Conservation (phyloP, 1,140 invertebrate genomes). For the Prorops nasuta region DNA sequence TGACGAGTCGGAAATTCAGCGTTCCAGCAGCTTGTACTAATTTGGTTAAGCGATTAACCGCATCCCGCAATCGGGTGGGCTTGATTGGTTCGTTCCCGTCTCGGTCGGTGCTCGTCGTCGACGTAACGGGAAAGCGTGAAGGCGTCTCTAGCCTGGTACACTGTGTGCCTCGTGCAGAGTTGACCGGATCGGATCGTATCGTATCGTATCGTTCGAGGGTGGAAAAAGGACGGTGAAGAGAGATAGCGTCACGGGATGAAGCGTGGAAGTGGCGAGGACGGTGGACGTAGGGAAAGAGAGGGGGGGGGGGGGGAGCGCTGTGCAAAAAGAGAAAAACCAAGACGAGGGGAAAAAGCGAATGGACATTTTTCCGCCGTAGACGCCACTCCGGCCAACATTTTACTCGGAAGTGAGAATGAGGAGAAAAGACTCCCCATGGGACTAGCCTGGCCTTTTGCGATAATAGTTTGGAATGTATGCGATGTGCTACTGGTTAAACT, state of each 20-base stretch:
- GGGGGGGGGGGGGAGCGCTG: no score
- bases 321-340: no score
- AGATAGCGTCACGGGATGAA: background rate
- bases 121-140: no score
- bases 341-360: background rate
- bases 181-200: no score
- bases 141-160: no score
- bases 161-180: no score
- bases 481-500: constrained; percentile 10
- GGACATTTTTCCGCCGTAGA: constrained; percentile 8
- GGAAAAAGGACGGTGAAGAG: no score
- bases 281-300: background rate
- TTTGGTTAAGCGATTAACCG: constrained; percentile 27
- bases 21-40: constrained; percentile 19
- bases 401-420: constrained; percentile 21
- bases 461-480: constrained; percentile 17
- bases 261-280: background rate
- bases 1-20: constrained; percentile 10
- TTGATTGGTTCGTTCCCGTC: constrained; percentile 21
- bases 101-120: constrained; percentile 8
- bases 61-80: constrained; percentile 15
- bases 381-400: constrained; percentile 14
- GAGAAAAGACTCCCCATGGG: constrained; percentile 10
- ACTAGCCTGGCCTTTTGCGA: constrained; percentile 22
- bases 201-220: no score